phyloP scores from a whole-genome alignment of 2,888 invertebrate species.

The Drosophila cognata region DNA sequence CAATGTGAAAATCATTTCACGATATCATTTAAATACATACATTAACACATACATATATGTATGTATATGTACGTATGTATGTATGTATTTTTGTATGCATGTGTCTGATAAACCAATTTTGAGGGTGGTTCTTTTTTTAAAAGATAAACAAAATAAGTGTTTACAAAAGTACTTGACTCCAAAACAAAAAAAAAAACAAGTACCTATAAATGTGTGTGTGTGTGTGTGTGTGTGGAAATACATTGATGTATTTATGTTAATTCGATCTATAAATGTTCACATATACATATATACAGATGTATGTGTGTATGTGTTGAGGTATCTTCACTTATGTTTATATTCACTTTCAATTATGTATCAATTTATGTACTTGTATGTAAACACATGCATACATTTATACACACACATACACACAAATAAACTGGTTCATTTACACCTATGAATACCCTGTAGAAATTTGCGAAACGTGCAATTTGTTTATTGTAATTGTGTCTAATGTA shows the following conservation, averaged over 20 bases:
- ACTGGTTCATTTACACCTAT: background rate
- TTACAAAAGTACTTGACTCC: constrained; percentile 37
- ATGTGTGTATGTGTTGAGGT: background rate
- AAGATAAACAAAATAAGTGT: constrained; percentile 40
- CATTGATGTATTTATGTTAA: background rate
- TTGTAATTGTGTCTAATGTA: background rate
- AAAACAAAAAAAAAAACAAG: constrained; percentile 3
- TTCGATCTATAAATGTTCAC: constrained; percentile 3
- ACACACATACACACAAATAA: background rate
- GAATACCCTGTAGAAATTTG: background rate
- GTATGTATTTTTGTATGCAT: background rate
- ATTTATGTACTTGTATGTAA: background rate
- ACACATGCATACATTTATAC: background rate
- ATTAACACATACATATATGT: background rate
- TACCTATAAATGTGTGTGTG: background rate
- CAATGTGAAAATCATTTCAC: constrained; percentile 3
- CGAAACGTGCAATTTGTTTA: background rate
- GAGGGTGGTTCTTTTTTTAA: constrained; percentile 24
- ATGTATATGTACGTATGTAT: background rate
- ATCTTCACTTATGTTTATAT: constrained; percentile 5
- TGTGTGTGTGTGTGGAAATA: constrained; percentile 1
- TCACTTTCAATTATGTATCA: background rate
- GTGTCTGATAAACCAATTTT: constrained; percentile 22
- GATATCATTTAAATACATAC: background rate
- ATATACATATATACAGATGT: background rate